Evolutionary conservation across 1,140 invertebrate genomes (phyloP), one percentile per base, ranked within the genome.

Genomic region (Nymphalis io): DNA sequence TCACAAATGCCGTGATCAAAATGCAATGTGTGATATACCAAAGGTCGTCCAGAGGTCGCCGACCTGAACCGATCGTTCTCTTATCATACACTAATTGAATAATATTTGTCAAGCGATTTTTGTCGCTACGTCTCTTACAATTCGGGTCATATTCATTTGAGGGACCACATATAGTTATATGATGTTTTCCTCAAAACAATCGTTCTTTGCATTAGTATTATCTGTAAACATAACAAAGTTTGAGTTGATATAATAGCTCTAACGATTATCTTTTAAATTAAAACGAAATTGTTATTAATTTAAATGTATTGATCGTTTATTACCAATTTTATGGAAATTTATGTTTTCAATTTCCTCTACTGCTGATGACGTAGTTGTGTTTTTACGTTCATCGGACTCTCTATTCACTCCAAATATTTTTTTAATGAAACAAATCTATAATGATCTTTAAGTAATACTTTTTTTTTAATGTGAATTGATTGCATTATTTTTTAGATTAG

Each of bases 21-120:
- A 65, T 57, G 53, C 38, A 42, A 57, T 55, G 40, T 64, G 38
- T 20, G 51, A 64, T 55, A 23, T 27, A 68, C 12, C 62, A 71
- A 71, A 72, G 70, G 70, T 67, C 70, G 60, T 42, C 58, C 46
- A 64, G 61, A 75, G 73, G 69, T 75, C 70, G 46, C 57, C 58
- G 73, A 65, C 48, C 73, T 57, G 62, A 55, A 55, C 51, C 18
- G 57, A 60, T 60, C 65, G 44, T 39, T 57, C 27, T 51, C 61
- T 73, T 73, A 73, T 73, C 66, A 63, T 4, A 48, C 40, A 68
- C 65, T 76, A 76, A 76, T 76, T 76, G 74, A 76, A 73, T 76
- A 73, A 74, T 65, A 71, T 33, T 33, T 18, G 21, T 16, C 64
- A 39, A 67, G 59, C 48, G 48, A 61, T 60, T 60, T 27, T 27